These are phyloP conservation scores for Elephas maximus DNA, from an alignment of 2,113 vertebrate species.

Conservation along the genomic window DNA sequence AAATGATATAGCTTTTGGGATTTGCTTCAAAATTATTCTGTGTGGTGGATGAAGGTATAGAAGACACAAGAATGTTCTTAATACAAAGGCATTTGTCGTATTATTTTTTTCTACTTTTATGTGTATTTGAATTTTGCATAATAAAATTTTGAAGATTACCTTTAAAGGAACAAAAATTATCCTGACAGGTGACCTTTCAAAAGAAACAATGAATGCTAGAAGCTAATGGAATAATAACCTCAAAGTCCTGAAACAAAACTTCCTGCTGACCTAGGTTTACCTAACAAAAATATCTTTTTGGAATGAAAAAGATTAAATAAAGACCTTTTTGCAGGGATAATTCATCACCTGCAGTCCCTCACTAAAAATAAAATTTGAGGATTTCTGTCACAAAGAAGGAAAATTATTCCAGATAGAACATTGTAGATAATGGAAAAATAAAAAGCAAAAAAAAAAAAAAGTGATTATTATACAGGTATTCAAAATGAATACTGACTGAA, in stretches of 20 bases:
- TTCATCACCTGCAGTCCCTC: not conserved
- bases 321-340: not conserved
- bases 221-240: too few relatives aligned
- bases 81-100: too few relatives aligned
- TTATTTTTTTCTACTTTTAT: too few relatives aligned
- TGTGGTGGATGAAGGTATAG: too few relatives aligned
- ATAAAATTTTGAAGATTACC: too few relatives aligned
- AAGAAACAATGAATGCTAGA: not conserved
- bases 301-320: not conserved
- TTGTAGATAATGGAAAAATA: not conserved
- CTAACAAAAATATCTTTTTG: not conserved
- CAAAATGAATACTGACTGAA: too few relatives aligned
- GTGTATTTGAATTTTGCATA: too few relatives aligned
- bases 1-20: too few relatives aligned
- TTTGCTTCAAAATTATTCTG: too few relatives aligned
- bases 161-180: too few relatives aligned
- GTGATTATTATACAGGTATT: too few relatives aligned
- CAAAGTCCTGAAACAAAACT: not conserved
- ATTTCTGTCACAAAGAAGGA: not conserved
- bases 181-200: not conserved
- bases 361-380: not conserved
- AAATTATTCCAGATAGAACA: not conserved
- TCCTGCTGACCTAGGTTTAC: not conserved
- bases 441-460: constrained; percentile 9
- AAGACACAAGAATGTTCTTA: too few relatives aligned